Evolutionary conservation across 2,113 vertebrate species (phyloP).

Genomic region (Apus apus): DNA sequence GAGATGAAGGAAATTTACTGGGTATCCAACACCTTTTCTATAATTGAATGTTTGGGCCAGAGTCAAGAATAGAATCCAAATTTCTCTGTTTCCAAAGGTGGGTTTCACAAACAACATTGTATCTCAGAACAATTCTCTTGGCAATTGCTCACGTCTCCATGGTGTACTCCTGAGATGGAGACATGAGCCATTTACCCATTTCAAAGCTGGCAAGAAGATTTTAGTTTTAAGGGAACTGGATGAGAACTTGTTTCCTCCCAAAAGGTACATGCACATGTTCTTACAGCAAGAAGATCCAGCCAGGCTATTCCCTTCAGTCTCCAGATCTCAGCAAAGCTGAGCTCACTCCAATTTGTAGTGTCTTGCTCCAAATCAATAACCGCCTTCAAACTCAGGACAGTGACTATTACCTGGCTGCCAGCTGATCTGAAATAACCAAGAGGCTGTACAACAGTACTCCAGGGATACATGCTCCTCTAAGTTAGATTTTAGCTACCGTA

Average conservation of each 20-base stretch:
- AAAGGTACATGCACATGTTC: not conserved
- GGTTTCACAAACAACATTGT: not conserved
- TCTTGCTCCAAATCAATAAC: not conserved
- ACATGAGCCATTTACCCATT: not conserved
- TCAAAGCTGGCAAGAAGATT: not conserved
- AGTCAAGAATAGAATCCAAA: conserved; percentile 17
- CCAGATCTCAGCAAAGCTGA: not conserved
- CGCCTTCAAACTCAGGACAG: not conserved
- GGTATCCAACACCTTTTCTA: conserved; percentile 25
- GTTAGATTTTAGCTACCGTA: not conserved
- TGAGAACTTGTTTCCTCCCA: not conserved
- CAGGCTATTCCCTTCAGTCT: not conserved
- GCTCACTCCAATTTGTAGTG: not conserved
- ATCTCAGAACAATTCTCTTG: not conserved
- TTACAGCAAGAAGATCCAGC: not conserved
- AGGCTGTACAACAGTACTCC: not conserved
- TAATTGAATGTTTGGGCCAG: conserved; percentile 21
- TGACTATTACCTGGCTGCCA: not conserved
- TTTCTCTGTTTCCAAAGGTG: not conserved
- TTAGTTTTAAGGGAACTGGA: not conserved
- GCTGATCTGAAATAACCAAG: not conserved
- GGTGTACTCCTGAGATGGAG: too few species aligned
- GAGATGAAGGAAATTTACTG: conserved; percentile 27
- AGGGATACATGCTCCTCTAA: not conserved
- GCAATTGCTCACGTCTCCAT: not conserved